phyloP scores from a whole-genome alignment of 1,140 invertebrate genomes.

The Vanessa atalanta region DNA sequence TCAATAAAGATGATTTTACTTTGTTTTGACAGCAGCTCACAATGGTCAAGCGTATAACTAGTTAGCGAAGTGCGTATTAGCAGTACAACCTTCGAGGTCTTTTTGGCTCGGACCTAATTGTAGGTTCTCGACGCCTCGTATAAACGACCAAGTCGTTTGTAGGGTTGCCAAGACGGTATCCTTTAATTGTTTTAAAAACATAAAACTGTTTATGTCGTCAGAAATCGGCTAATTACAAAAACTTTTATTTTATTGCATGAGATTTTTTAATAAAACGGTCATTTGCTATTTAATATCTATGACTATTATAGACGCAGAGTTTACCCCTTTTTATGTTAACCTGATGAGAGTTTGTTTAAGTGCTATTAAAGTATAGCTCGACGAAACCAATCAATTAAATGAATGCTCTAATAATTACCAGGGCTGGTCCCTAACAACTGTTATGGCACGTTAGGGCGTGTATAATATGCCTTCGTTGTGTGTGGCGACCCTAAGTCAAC shows the following conservation, averaged over 20 bases:
- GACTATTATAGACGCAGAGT: constrained; percentile 1
- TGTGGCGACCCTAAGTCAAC: constrained; percentile 69
- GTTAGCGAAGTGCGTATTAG: constrained; percentile 73
- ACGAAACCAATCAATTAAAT: constrained; percentile 28
- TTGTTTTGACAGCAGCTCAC: constrained; percentile 27
- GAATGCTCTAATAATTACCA: constrained; percentile 36
- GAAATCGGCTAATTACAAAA: neutral
- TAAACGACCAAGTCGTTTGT: constrained; percentile 52
- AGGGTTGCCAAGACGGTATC: constrained; percentile 52
- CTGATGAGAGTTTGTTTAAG: constrained; percentile 14
- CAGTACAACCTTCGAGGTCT: constrained; percentile 48
- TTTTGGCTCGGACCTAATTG: constrained; percentile 72
- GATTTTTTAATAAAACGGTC: neutral
- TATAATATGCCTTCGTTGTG: constrained; percentile 62
- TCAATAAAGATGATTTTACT: constrained; percentile 52
- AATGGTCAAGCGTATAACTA: constrained; percentile 59
- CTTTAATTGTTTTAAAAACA: neutral
- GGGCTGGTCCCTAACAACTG: constrained; percentile 40
- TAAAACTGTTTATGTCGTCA: neutral
- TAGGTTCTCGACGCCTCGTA: constrained; percentile 75
- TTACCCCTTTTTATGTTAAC: constrained; percentile 3
- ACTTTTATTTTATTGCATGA: constrained; percentile 9
- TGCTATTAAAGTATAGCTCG: constrained; percentile 21
- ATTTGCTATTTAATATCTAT: neutral
- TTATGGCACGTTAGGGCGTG: constrained; percentile 48